A percentile compares a stretch with the other conserved stretches of the same genome.
These are phyloP conservation scores for Cygnus buccinator DNA, from an alignment of 2,113 vertebrate genomes.

Conservation along the genomic window DNA sequence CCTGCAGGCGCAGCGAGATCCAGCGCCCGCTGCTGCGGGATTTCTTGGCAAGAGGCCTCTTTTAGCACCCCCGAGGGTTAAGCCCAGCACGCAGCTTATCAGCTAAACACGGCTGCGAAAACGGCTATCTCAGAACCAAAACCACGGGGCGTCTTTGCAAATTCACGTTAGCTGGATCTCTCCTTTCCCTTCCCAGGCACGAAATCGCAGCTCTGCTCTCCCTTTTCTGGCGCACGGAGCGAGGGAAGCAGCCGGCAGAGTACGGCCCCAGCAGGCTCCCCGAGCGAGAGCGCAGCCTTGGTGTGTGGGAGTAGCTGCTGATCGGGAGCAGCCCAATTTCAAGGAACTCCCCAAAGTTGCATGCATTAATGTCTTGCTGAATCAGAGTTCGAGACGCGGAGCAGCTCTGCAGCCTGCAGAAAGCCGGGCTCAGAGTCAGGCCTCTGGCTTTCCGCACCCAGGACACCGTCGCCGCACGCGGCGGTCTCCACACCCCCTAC, in stretches of 20 bases:
- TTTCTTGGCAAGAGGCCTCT: not conserved
- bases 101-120: not conserved
- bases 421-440: not conserved
- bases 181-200: not conserved
- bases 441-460: not conserved
- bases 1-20: not conserved
- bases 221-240: not conserved
- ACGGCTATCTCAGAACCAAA: not conserved
- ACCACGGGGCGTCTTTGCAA: not conserved
- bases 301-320: slow-evolving; percentile 1
- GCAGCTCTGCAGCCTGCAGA: not conserved
- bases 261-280: not conserved
- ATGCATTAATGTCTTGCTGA: not conserved
- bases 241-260: not conserved
- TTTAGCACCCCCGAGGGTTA: not conserved
- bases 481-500: not conserved
- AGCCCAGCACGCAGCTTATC: not conserved
- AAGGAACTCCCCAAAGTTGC: not conserved
- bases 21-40: not conserved
- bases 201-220: not conserved
- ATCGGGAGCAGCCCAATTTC: not conserved
- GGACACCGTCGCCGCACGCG: rapidly evolving
- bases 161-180: not conserved
- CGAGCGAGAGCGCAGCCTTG: rapidly evolving
- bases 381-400: not conserved